These are phyloP conservation scores for Cotesia typhae DNA, from an alignment of 1,140 invertebrate species.

Conservation along the genomic window DNA sequence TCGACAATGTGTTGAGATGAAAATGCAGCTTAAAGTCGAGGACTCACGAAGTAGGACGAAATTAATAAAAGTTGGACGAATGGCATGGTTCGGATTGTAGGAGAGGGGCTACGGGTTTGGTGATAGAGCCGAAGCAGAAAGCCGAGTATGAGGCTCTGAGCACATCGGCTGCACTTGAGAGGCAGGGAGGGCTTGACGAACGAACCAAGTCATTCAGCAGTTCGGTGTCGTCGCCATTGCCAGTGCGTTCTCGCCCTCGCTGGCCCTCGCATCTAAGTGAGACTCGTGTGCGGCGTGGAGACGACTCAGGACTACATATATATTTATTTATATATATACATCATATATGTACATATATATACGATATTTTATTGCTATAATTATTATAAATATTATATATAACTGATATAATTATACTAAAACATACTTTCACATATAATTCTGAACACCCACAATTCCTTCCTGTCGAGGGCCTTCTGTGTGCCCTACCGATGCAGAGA, in stretches of 20 bases:
- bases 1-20: too few species aligned
- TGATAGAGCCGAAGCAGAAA: constrained; percentile 11
- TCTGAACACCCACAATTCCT: constrained; percentile 6
- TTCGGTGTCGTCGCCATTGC: constrained; percentile 64
- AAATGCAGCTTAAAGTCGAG: too few species aligned
- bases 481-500: constrained; percentile 68
- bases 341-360: constrained; percentile 8
- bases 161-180: constrained; percentile 56
- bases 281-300: constrained; percentile 37
- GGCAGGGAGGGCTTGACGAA: constrained; percentile 62
- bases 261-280: constrained; percentile 22
- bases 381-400: constrained; percentile 7
- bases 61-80: too few species aligned
- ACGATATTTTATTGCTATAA: background rate
- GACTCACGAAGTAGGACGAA: too few species aligned
- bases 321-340: constrained; percentile 17
- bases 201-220: constrained; percentile 48
- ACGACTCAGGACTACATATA: constrained; percentile 23
- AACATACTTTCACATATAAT: constrained; percentile 9
- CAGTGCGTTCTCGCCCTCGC: constrained; percentile 58
- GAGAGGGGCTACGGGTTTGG: background rate
- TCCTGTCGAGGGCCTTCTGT: constrained; percentile 37
- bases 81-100: too few species aligned
- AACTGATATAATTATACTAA: constrained; percentile 8
- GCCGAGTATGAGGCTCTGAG: constrained; percentile 9